A percentile compares a stretch with the other conserved stretches of the same genome.
Evolutionary conservation across 2,113 vertebrate species (phyloP).

Genomic region (Lophius piscatorius): DNA sequence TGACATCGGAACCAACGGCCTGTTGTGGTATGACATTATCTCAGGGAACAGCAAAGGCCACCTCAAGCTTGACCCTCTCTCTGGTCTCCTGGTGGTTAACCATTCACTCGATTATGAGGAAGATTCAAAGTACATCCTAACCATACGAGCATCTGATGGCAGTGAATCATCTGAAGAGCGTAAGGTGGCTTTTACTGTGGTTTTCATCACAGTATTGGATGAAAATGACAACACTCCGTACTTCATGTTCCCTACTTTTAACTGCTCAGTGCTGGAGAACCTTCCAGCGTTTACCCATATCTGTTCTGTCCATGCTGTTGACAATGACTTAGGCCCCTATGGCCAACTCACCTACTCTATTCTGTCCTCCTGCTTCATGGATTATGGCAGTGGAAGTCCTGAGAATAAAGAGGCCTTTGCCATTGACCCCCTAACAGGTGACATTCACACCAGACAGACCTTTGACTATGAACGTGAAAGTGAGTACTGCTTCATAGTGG

Average conservation of each 20-base stretch:
- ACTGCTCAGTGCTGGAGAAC: conserved; percentile 86
- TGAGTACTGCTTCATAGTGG: conserved; percentile 86
- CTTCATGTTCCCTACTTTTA: conserved; percentile 84
- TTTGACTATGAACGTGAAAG: conserved; percentile 89
- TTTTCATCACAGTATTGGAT: conserved; percentile 84
- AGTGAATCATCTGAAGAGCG: conserved; percentile 61
- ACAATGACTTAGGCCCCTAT: conserved; percentile 87
- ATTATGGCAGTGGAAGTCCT: conserved; percentile 69
- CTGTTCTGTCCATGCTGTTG: conserved; percentile 85
- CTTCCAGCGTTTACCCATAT: conserved; percentile 82
- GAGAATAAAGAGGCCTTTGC: conserved; percentile 84
- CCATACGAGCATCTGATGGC: conserved; percentile 84
- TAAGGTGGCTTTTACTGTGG: conserved; percentile 82
- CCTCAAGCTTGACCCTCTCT: conserved; percentile 81
- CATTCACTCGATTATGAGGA: conserved; percentile 88
- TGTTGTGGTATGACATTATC: conserved; percentile 82
- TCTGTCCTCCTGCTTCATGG: conserved; percentile 81
- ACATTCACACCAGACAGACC: conserved; percentile 84
- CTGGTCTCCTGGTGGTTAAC: conserved; percentile 83
- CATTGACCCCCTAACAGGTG: conserved; percentile 87
- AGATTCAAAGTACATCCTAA: conserved; percentile 80
- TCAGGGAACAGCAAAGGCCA: conserved; percentile 86
- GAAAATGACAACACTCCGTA: conserved; percentile 90
- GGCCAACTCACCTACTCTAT: conserved; percentile 90
- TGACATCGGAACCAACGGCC: conserved; percentile 82